Base-by-base conservation (phyloP, 2,797 vertebrate genomes). In the Oryzias dopingdopingensis region DNA sequence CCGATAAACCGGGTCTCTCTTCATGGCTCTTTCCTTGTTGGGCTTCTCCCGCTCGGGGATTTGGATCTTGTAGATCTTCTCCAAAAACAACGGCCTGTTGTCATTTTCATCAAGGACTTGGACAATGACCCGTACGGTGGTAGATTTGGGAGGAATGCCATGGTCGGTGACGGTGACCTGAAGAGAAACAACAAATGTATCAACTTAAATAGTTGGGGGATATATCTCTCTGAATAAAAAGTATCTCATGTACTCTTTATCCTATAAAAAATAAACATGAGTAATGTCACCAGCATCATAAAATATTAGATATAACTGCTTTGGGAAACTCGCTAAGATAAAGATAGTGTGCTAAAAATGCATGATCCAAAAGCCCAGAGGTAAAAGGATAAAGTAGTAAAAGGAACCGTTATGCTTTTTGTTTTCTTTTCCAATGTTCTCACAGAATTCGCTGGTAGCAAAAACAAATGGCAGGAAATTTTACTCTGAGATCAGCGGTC, bases 101-200 rank as follows among this genome's bases (percentile, higher is more conserved):
- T 99, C 97, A 22, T 99, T 99, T 86, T 99, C 97, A 56, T 99
- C 97, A 1, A 97, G 92, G 52, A 99, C 95, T 76, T 91, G 92
- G 64, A 99, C 95, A 2, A 98, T 94, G 62, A 98, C 93, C 4
- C 97, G 92, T 17, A 95, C 91, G 0, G 91, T 76, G 41, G 95
- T 94, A 60, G 95, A 96, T 63, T 90, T 96, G 37, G 93, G 80
- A 3, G 94, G 95, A 20, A 81, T 68, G 1, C 96, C 96, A 0
- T 94, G 94, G 82, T 99, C 97, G 0, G 92, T 93, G 63, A 99
- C 92, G 0, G 92, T 96, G 20, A 99, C 91, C 97, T 99, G 63
- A 54, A 24, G 42, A 56, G 41, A 69, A 14, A 41, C 12, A 55
- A 47, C 4, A n/a, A 20, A 6, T 16, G 2, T 4, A 32, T 5